phyloP scores from a whole-genome alignment of 1,140 invertebrate genomes.

The Dendrolimus kikuchii region DNA sequence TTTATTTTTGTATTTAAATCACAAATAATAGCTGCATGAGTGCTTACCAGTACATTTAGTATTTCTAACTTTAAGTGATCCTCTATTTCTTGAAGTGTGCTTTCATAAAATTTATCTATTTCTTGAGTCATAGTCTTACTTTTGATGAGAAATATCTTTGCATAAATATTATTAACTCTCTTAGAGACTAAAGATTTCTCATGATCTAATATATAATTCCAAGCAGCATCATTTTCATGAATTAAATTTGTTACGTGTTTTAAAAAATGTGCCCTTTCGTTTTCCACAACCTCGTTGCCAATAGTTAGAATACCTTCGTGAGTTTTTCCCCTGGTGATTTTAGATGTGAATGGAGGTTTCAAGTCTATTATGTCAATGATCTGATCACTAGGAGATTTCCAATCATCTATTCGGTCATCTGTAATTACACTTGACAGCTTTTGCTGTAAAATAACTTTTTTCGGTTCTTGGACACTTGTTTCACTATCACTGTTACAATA shows the following conservation, averaged over 20 bases:
- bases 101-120: constrained; percentile 44
- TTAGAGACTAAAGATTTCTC: constrained; percentile 33
- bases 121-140: constrained; percentile 43
- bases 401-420: constrained; percentile 18
- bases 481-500: constrained; percentile 18
- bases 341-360: constrained; percentile 56
- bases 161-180: constrained; percentile 35
- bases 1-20: constrained; percentile 45
- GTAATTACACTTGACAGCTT: constrained; percentile 4
- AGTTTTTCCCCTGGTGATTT: constrained; percentile 55
- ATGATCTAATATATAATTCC: constrained; percentile 40
- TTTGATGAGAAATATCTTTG: constrained; percentile 43
- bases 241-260: constrained; percentile 27
- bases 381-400: constrained; percentile 57
- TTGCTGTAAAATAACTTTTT: constrained; percentile 6
- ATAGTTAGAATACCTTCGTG: constrained; percentile 54
- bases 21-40: constrained; percentile 37
- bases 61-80: constrained; percentile 41
- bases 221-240: constrained; percentile 45
- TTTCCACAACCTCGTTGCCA: constrained; percentile 40
- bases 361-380: constrained; percentile 48
- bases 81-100: constrained; percentile 46
- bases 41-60: constrained; percentile 25
- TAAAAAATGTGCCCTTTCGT: constrained; percentile 31
- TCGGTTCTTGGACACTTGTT: not conserved